phyloP scores from a whole-genome alignment of 2,888 invertebrate genomes.

The Lordiphosa andalusiaca region DNA sequence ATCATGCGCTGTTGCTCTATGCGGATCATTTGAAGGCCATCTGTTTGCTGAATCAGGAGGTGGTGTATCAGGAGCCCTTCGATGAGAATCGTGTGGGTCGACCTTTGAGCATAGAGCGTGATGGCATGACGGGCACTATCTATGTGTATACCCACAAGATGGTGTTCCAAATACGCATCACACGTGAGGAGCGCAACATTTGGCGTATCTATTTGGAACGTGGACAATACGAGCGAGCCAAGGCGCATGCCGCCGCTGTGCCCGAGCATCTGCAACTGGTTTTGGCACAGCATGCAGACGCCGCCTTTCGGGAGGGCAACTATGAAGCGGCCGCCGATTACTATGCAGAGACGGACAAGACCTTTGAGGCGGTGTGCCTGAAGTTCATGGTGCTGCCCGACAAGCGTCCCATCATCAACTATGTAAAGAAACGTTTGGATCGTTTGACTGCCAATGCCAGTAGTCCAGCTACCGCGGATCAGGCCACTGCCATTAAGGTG shows the following conservation, averaged over 20 bases:
- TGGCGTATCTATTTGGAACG: conserved; percentile 94
- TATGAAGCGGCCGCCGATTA: conserved; percentile 92
- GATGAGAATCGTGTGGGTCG: conserved; percentile 88
- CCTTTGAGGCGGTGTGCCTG: conserved; percentile 96
- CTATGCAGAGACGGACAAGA: conserved; percentile 93
- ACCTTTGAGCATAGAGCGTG: conserved; percentile 89
- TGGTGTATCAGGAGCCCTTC: conserved; percentile 92
- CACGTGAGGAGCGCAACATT: conserved; percentile 91
- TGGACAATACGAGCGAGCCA: conserved; percentile 92
- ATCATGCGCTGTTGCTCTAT: conserved; percentile 92
- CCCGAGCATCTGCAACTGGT: conserved; percentile 91
- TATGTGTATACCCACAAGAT: conserved; percentile 93
- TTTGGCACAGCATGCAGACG: conserved; percentile 92
- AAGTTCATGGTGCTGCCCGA: conserved; percentile 88
- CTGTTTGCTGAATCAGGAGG: conserved; percentile 90
- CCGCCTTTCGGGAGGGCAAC: conserved; percentile 88
- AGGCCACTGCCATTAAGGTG: conserved; percentile 93
- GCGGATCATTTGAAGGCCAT: conserved; percentile 91
- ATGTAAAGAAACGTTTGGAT: conserved; percentile 91
- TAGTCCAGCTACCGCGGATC: conserved; percentile 81
- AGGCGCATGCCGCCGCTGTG: conserved; percentile 90
- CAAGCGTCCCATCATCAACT: conserved; percentile 92
- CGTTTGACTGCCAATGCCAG: conserved; percentile 80
- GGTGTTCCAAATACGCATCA: conserved; percentile 92
- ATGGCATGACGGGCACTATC: conserved; percentile 88